Conservation (phyloP, 1,140 invertebrate genomes). For the Drosophila bipectinata region DNA sequence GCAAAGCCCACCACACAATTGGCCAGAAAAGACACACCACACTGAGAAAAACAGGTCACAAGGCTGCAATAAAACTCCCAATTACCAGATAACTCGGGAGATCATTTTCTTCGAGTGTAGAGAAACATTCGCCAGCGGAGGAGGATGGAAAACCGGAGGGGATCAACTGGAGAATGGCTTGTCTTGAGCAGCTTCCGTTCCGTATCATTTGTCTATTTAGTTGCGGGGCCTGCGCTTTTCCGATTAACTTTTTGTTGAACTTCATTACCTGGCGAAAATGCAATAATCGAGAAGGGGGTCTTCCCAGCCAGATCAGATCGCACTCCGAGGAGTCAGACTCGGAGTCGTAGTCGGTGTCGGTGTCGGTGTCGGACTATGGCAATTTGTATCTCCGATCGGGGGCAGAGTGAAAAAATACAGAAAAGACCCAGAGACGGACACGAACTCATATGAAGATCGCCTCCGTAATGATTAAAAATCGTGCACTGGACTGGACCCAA, state of each 20-base stretch:
- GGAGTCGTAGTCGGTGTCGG: too few relatives aligned
- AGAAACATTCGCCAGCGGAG: slow-evolving; percentile 11
- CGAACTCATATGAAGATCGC: slow-evolving; percentile 43
- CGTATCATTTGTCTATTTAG: slow-evolving; percentile 83
- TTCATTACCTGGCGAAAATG: slow-evolving; percentile 80
- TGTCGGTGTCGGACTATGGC: slow-evolving; percentile 27
- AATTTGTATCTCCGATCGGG: slow-evolving; percentile 68
- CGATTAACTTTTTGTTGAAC: slow-evolving; percentile 82
- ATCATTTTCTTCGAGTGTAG: slow-evolving; percentile 1
- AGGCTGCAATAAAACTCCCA: background rate
- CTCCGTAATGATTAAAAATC: slow-evolving; percentile 76
- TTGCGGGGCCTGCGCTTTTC: slow-evolving; percentile 75
- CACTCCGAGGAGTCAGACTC: too few relatives aligned
- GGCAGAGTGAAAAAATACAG: slow-evolving; percentile 45
- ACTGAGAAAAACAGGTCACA: background rate
- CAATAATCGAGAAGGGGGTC: slow-evolving; percentile 55
- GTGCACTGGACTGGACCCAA: slow-evolving; percentile 65
- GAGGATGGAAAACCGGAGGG: slow-evolving; percentile 22
- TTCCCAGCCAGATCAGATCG: slow-evolving; percentile 12
- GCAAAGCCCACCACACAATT: slow-evolving; percentile 76
- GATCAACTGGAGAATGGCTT: slow-evolving; percentile 15
- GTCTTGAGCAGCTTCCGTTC: slow-evolving; percentile 74
- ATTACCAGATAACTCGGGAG: background rate
- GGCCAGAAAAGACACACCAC: slow-evolving; percentile 43
- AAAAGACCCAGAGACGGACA: slow-evolving; percentile 17